Percentiles rank a stretch among this genome's conserved stretches.
Evolutionary conservation across 2,888 invertebrate species (phyloP).

Genomic region (Drosophila lutescens): DNA sequence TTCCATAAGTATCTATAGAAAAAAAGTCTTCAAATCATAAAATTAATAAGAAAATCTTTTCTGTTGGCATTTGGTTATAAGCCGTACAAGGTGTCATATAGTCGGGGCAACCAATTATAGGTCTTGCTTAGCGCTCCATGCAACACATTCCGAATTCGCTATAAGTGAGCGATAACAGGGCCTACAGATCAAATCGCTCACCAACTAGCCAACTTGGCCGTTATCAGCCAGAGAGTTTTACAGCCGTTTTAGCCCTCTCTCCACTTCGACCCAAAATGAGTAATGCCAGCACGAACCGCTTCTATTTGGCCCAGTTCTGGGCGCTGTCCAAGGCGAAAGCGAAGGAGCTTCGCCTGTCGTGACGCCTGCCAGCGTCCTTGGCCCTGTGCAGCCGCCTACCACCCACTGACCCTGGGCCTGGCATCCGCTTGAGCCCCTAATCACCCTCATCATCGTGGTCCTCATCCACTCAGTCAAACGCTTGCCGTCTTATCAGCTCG

Average conservation of each 20-base stretch:
- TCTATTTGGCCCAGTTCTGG: slow-evolving; percentile 41
- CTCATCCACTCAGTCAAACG: slow-evolving; percentile 26
- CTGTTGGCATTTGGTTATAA: too few relatives aligned
- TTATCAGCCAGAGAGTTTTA: slow-evolving; percentile 26
- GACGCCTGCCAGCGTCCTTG: slow-evolving; percentile 40
- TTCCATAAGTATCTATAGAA: too few relatives aligned
- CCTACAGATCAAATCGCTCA: slow-evolving; percentile 15
- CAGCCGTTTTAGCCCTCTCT: slow-evolving; percentile 2
- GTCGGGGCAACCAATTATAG: neutral
- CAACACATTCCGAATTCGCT: slow-evolving; percentile 10
- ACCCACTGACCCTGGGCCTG: slow-evolving; percentile 14
- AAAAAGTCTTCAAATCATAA: too few relatives aligned
- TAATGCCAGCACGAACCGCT: slow-evolving; percentile 25
- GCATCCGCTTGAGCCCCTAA: slow-evolving; percentile 19
- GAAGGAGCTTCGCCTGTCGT: slow-evolving; percentile 23
- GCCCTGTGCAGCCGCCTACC: slow-evolving; percentile 24
- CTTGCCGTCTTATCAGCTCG: slow-evolving; percentile 39
- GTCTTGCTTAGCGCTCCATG: neutral
- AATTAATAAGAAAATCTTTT: too few relatives aligned
- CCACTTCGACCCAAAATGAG: slow-evolving; percentile 17
- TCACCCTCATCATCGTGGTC: slow-evolving; percentile 19
- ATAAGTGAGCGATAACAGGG: slow-evolving; percentile 33
- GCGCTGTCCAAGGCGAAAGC: slow-evolving; percentile 13
- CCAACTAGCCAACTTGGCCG: slow-evolving; percentile 3
- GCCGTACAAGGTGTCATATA: neutral